Base-by-base conservation (phyloP, 2,888 invertebrate genomes). In the Platypus cylindrus region DNA sequence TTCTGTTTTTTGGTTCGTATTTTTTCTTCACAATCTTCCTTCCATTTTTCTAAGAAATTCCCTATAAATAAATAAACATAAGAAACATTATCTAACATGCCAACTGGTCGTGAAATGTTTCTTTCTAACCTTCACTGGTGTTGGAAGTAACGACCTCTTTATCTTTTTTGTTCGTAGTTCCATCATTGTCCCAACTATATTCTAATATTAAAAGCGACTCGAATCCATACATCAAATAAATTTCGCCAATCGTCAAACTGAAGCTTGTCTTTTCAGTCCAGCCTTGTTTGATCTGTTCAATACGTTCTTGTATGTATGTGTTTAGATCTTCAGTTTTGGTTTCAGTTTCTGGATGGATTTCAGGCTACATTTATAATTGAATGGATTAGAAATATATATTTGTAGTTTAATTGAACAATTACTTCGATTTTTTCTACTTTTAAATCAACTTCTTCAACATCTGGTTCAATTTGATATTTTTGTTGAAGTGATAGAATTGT, bases 181-280 rank as follows among this genome's bases (percentile, higher is more conserved):
- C 29, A 24, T 40, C 34, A 3, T 23, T 34, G 22, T 73, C 72
- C 83, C 83, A 86, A 70, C 78, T 79, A 58, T 86, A 87, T 56
- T 86, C 82, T 15, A 86, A 58, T 37, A 75, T 70, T 17, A 87
- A 59, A 58, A 76, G 80, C 0, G 81, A 78, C 40, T 85, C 77
- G 36, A 68, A 66, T 11, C 82, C 82, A 58, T 78, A 78, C 77
- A 91, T 86, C 30, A 93, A 67, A 62, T 89, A 91, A 36, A 93
- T 62, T 62, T 94, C 91, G 0, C 91, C 91, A 17, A 94, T 70
- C 3, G 87, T 86, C 25, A 91, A 70, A 18, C 81, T 78, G 5
- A 80, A 81, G 1, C 80, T 76, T 53, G 79, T 80, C 11, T 71
- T 64, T 5, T 71, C 55, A 33, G 82, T 87, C 90, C 91, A 93